Evolutionary conservation across 2,888 invertebrate genomes (phyloP), one percentile per base, ranked within the genome.

Genomic region (Chorisops tibialis): DNA sequence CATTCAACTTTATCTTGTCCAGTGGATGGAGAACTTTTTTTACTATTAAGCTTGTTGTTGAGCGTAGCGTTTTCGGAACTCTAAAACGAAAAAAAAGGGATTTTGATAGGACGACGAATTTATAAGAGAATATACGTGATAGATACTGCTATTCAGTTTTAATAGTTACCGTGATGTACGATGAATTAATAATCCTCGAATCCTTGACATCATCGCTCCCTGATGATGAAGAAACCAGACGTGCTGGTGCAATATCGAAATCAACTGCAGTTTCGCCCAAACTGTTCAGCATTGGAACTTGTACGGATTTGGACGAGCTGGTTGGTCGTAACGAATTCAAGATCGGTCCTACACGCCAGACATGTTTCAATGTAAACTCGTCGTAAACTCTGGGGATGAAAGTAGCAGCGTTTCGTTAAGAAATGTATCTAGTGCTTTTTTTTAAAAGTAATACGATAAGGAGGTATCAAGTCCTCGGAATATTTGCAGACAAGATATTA

Each of bases 231-330:
- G n/a, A 30, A 59, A 65, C 65, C 60, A 59, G 52, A 63, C 62
- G 65, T 56, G 80, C 85, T 61, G 84, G 83, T 1, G 85, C 86
- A 73, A 91, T 88, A 71, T 93, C 92, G 79, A 96, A 95, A 77
- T 91, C 90, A 14, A 94, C 89, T 0, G 91, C 91, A 0, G 86
- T 85, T 71, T 95, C 93, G 0, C 94, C 95, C n/a, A 94, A 82
- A 7, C 81, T 80, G 62, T 80, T 79, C 47, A 81, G 74, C 5
- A 68, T 69, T 7, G 70, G 68, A 0, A 73, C 54, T 4, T 58
- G 61, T 37, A 59, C 51, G n/a, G 22, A 41, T 39, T 39, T 11
- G 9, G 39, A 19, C 11, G 47, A 19, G 7, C n/a, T 16, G 12
- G 58, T 41, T 21, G 59, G 37, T 38, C 30, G 22, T 48, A 48